Percentiles rank a stretch among this genome's conserved stretches.
Conservation (phyloP, 2,888 invertebrate genomes). For the Protophormia terraenovae region DNA sequence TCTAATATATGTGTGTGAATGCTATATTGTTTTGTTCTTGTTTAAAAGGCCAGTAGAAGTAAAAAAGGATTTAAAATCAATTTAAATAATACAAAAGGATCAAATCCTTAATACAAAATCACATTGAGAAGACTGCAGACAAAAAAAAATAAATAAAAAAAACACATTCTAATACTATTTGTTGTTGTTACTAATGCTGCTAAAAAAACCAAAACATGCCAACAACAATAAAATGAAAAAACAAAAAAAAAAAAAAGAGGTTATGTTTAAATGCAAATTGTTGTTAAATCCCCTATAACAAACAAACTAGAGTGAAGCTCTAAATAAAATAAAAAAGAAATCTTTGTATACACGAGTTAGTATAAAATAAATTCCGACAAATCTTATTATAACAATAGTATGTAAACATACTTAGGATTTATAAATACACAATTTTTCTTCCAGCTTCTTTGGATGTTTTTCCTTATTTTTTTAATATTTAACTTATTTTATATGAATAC, state of each 20-base stretch:
- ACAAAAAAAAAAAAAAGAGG: background rate
- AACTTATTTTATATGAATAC: background rate
- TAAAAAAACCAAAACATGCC: background rate
- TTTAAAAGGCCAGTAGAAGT: constrained; percentile 14
- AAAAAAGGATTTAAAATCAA: constrained; percentile 58
- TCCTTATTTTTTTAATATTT: background rate
- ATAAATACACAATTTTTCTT: constrained; percentile 17
- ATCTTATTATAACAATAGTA: constrained; percentile 61
- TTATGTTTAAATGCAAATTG: constrained; percentile 60
- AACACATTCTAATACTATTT: constrained; percentile 18
- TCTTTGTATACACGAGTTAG: background rate
- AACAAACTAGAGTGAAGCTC: constrained; percentile 11
- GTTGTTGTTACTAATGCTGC: background rate
- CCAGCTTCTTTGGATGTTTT: background rate
- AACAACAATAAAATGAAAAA: background rate
- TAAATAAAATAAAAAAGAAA: constrained; percentile 21
- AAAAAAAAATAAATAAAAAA: background rate
- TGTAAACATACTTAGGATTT: constrained; percentile 53
- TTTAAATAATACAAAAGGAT: constrained; percentile 63
- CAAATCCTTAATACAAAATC: constrained; percentile 55
- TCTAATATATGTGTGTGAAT: background rate
- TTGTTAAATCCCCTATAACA: constrained; percentile 44
- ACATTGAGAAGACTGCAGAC: constrained; percentile 39
- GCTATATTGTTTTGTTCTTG: constrained; percentile 17
- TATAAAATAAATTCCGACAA: constrained; percentile 49